phyloP scores from a whole-genome alignment of 2,797 vertebrate genomes.

The Gallinago stenura region DNA sequence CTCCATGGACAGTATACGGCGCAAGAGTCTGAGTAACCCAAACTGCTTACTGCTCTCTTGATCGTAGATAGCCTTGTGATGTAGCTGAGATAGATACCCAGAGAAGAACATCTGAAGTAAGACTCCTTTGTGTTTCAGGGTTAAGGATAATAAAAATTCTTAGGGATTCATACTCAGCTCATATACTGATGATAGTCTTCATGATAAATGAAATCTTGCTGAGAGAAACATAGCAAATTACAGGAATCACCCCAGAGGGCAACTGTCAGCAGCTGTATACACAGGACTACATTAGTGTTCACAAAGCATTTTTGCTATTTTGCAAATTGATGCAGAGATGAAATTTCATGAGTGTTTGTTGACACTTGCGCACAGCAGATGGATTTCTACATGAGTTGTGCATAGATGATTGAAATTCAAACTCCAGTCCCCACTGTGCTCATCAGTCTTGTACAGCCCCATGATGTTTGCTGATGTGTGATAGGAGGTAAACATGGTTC shows the following conservation, averaged over 20 bases:
- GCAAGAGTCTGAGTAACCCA: neutral
- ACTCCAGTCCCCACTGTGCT: neutral
- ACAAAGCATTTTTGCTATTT: constrained; percentile 49
- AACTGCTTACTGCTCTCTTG: neutral
- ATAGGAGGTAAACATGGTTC: neutral
- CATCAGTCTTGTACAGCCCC: neutral
- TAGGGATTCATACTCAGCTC: neutral
- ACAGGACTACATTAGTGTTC: neutral
- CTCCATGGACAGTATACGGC: neutral
- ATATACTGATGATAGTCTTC: neutral
- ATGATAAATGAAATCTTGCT: neutral
- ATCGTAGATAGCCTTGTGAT: rapidly evolving
- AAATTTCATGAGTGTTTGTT: constrained; percentile 60
- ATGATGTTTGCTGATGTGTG: rapidly evolving
- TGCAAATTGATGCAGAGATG: constrained; percentile 51
- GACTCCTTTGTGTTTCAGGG: neutral
- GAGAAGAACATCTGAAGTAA: neutral
- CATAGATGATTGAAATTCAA: constrained; percentile 48
- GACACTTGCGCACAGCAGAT: constrained; percentile 55
- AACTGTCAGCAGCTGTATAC: constrained; percentile 18
- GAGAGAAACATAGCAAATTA: neutral
- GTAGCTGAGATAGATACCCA: neutral
- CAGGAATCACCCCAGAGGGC: constrained; percentile 16
- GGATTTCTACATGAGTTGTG: constrained; percentile 53
- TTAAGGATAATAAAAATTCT: neutral